A percentile compares a stretch with the other conserved stretches of the same genome.
Evolutionary conservation across 2,113 vertebrate species (phyloP).

Genomic region (Passer montanus): DNA sequence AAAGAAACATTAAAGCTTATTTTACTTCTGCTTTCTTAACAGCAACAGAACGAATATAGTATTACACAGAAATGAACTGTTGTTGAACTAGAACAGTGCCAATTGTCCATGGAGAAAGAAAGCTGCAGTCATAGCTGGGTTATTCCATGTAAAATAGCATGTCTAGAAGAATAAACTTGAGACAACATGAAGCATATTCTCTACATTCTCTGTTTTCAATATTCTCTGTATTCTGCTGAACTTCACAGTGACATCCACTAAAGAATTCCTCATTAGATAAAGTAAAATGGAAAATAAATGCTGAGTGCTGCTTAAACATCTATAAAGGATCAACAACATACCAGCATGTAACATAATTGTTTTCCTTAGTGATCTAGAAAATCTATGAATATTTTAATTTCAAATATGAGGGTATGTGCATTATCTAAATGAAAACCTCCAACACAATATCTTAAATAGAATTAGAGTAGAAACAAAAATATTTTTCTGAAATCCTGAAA

Average conservation of each 20-base stretch:
- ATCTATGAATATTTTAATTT: neutral
- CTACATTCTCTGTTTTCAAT: neutral
- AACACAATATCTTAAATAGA: neutral
- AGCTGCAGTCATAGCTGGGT: neutral
- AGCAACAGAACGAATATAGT: neutral
- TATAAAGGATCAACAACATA: neutral
- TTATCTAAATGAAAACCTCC: constrained; percentile 2
- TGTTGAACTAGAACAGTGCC: neutral
- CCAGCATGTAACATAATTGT: neutral
- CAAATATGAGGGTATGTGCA: neutral
- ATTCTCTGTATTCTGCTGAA: neutral
- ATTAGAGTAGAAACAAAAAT: neutral
- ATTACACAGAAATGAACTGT: neutral
- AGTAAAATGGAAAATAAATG: neutral
- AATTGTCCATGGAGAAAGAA: neutral
- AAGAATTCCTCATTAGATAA: neutral
- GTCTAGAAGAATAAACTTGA: neutral
- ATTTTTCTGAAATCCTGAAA: neutral
- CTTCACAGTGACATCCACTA: neutral
- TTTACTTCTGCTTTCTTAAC: neutral
- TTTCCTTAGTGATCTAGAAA: neutral
- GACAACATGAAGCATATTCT: neutral
- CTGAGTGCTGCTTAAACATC: neutral
- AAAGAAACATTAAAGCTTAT: neutral
- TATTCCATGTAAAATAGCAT: neutral